Percentiles rank a stretch among this genome's conserved stretches.
phyloP scores from a whole-genome alignment of 2,797 vertebrate species.

The Hapalemur alaotrensis region DNA sequence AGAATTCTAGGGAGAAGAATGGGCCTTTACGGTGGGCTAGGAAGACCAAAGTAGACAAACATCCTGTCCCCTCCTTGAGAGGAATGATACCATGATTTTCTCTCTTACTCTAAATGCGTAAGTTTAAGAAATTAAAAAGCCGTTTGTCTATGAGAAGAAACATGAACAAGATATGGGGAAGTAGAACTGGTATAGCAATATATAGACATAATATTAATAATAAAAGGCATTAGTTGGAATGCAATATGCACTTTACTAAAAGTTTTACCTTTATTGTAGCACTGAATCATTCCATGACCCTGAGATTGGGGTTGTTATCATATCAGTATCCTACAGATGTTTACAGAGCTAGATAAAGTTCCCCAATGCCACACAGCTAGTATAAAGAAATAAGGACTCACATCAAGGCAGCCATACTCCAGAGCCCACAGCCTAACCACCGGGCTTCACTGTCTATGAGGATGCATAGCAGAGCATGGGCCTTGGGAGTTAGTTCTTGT shows the following conservation, averaged over 20 bases:
- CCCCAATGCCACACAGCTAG: too few relatives aligned
- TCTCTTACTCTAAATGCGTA: not conserved
- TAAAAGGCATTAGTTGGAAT: not conserved
- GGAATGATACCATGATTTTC: not conserved
- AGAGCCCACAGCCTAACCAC: not conserved
- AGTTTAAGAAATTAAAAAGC: not conserved
- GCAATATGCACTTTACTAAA: not conserved
- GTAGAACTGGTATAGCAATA: not conserved
- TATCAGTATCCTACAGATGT: not conserved
- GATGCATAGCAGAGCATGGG: rapidly evolving
- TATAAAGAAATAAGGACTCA: not conserved
- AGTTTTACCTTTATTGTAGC: not conserved
- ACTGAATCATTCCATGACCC: not conserved
- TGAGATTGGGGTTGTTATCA: not conserved
- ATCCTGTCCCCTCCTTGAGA: not conserved
- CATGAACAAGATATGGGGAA: not conserved
- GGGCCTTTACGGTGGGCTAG: not conserved
- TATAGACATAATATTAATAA: not conserved
- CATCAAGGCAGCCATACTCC: not conserved
- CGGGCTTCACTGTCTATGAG: too few relatives aligned
- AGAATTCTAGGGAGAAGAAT: not conserved
- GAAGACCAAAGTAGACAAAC: not conserved
- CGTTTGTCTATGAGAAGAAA: not conserved
- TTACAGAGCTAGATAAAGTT: not conserved
- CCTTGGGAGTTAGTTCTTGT: not conserved